Evolutionary conservation across 2,888 invertebrate species (phyloP), one percentile per base, ranked within the genome.

Genomic region (Lasioglossum leucozonium): DNA sequence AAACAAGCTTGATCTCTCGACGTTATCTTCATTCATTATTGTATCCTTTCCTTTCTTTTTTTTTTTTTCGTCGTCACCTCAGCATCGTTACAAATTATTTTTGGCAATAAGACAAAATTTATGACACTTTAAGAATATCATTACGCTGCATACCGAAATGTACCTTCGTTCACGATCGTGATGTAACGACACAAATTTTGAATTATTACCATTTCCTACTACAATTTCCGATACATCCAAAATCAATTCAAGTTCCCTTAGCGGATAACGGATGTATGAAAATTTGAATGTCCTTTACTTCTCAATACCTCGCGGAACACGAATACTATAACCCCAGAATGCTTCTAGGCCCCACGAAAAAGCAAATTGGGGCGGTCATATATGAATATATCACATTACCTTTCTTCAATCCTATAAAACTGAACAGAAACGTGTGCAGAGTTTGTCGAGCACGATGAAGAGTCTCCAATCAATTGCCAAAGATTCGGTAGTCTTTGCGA

Each of bases 341-440:
- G 94, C 94, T 94, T 93, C 90, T 90, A 93, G 91, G 92, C 93
- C 92, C 93, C 92, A 81, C 87, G 82, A 83, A 91, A 94, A 93
- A 94, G 93, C 93, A 94, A 92, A 90, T 91, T 94, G 93, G 93
- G 93, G 92, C 89, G 73, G 85, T 91, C 91, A 88, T 81, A 90
- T 89, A 90, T 89, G 88, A 74, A 75, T 92, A 93, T 92, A 93
- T 94, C 93, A 85, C 93, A 93, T 94, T 93, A 93, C 91, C 93
- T 92, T 91, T 90, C 79, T 84, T 81, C 72, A 73, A 84, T 85
- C 82, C 87, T 83, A 77, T 4, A 84, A 69, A 85, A 77, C 82
- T 76, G 67, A 84, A 84, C 51, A 47, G 40, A 80, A 78, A 84
- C 58, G 73, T 34, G 79, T 47, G 67, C 44, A 84, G 30, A 62